These are phyloP conservation scores for Centruroides vittatus DNA, from an alignment of 1,140 invertebrate genomes.

Conservation along the genomic window DNA sequence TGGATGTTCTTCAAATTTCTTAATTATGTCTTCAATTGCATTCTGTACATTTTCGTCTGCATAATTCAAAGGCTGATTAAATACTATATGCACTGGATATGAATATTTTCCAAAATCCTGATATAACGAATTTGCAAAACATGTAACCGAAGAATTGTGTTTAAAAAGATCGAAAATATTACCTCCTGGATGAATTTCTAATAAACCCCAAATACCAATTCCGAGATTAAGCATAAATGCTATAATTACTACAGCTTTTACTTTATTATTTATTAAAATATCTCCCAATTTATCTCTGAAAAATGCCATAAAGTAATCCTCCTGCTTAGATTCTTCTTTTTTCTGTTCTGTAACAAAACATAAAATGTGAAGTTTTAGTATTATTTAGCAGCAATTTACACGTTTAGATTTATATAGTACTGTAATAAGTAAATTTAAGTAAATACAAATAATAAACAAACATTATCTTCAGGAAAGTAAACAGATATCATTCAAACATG, in stretches of 20 bases:
- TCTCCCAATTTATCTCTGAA: slow-evolving; percentile 64
- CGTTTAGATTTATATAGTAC: slow-evolving; percentile 31
- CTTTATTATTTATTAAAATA: slow-evolving; percentile 54
- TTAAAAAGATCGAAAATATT: slow-evolving; percentile 68
- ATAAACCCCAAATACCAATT: slow-evolving; percentile 73
- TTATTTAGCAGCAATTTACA: slow-evolving; percentile 27
- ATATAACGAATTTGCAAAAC: slow-evolving; percentile 75
- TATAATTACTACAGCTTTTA: slow-evolving; percentile 60
- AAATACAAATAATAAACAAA: too few species aligned
- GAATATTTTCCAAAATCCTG: slow-evolving; percentile 78
- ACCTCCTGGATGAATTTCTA: slow-evolving; percentile 72
- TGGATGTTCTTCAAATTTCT: too few species aligned
- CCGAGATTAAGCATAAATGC: slow-evolving; percentile 63
- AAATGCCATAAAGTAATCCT: slow-evolving; percentile 57
- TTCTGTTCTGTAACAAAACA: too few species aligned
- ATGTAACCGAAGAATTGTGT: slow-evolving; percentile 76
- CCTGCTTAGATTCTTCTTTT: neutral
- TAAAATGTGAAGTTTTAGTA: too few species aligned
- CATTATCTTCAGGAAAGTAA: too few species aligned
- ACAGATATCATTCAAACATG: too few species aligned
- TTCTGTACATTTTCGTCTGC: too few species aligned
- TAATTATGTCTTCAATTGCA: too few species aligned
- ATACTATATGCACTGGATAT: slow-evolving; percentile 45
- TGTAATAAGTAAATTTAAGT: too few species aligned
- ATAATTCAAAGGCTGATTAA: too few species aligned